Evolutionary conservation across 2,797 vertebrate species (phyloP), one percentile per base, ranked within the genome.

Genomic region (Rachycentron canadum): DNA sequence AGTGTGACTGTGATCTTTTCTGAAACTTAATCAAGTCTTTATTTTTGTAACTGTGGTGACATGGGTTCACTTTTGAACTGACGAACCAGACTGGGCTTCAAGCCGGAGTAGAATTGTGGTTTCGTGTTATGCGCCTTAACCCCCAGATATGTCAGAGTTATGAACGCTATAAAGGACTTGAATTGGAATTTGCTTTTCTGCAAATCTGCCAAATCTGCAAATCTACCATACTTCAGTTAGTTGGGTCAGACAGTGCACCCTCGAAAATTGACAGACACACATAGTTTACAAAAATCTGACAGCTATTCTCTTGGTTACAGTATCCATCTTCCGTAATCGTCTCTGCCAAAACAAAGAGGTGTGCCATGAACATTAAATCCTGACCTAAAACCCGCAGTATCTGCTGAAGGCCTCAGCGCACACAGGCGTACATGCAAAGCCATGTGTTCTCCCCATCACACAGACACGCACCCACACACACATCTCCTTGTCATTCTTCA

Each of bases 331-430:
- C 69, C 38, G 17, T 26, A 63, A 56, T 76, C 77, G n/a, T 12
- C 52, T 16, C 74, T 76, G 79, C 83, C 86, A 69, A 81, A 81
- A 83, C 74, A 77, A 25, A 49, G 71, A 77, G 60, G 66, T 64
- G 83, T 76, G 40, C 30, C 2, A 4, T 63, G 65, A 82, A 55
- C 58, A 60, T 41, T 4, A 53, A 25, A 21, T 66, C 38, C 21
- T 21, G 14, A n/a, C 8, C 19, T n/a, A n/a, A 19, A 21, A 36
- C 30, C 55, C 6, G 6, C 69, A 26, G 19, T 73, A 64, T 81
- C 73, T 55, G 63, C 52, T 56, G 5, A 52, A 62, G 40, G 36
- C 12, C 78, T 62, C n/a, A 53, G 45, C 63, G 19, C 28, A 69
- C 19, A 32, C 47, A 38, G 34, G 9, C 45, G 17, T n/a, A 45